These are phyloP conservation scores for Rhincodon typus DNA, from an alignment of 2,797 vertebrate species.

Conservation along the genomic window DNA sequence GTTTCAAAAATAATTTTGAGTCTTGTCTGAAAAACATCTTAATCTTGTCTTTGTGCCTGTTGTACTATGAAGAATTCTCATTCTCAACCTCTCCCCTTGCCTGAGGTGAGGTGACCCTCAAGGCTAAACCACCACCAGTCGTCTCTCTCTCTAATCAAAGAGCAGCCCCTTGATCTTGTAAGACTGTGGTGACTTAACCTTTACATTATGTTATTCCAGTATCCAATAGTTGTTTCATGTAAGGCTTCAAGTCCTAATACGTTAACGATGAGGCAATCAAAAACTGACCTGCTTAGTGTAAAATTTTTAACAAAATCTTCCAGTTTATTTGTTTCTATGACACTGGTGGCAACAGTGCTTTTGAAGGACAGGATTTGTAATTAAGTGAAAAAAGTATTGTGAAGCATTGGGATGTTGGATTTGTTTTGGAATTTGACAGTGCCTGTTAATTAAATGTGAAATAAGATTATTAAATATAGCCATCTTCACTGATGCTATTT, in stretches of 20 bases:
- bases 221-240: not conserved
- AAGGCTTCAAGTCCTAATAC: too few species aligned
- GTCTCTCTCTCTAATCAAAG: too few species aligned
- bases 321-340: conserved; percentile 31
- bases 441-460: conserved; percentile 20
- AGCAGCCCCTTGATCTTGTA: too few species aligned
- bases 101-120: too few species aligned
- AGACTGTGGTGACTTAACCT: too few species aligned
- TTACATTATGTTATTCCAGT: not conserved
- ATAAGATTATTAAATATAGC: not conserved
- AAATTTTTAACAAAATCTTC: too few species aligned
- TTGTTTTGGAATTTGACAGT: conserved; percentile 21
- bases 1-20: not conserved
- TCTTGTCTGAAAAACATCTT: not conserved
- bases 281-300: too few species aligned
- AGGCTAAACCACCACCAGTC: too few species aligned
- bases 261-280: too few species aligned
- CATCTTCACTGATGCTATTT: not conserved
- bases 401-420: conserved; percentile 2
- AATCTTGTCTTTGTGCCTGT: not conserved
- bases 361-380: not conserved
- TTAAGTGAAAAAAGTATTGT: conserved; percentile 19
- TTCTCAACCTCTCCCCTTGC: not conserved
- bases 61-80: not conserved
- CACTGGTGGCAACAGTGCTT: not conserved